Evolutionary conservation across 2,797 vertebrate species (phyloP), one percentile per base, ranked within the genome.

Genomic region (Falco concolor): DNA sequence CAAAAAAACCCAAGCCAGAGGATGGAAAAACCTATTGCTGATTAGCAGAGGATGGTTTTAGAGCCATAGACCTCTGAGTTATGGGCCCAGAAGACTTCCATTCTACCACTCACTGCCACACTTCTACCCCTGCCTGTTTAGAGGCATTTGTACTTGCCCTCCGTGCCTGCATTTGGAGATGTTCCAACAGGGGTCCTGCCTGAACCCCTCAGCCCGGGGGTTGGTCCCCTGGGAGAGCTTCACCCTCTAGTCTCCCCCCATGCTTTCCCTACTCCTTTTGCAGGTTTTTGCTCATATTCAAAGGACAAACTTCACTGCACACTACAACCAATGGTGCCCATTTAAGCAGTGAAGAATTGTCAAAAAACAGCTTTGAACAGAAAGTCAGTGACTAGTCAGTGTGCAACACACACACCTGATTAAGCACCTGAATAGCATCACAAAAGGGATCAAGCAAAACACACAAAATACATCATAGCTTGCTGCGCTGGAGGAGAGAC

Each of bases 61-160:
- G 42, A 76, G 84, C 83, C 77, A 87, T 87, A 63, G 40, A 84
- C 77, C 73, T 81, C 80, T 88, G 84, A 70, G 64, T 93, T 93
- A 91, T 77, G 69, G 75, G 80, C 91, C 80, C 90, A 87, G 87
- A 84, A 81, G 57, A 49, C 79, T 93, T 28, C 93, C 38, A 49
- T 67, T 83, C 56, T 30, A 40, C 92, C 87, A 74, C 78, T 83
- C 17, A 44, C 77, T 90, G 87, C 79, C 69, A 3, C 0, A 52
- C 1, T 5, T 0, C 1, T 0, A 0, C 3, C 5, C 4, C 10
- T 38, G 22, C 23, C 6, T 8, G 1, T 7, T 11, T 19, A 28
- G 11, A 13, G 27, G 6, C 8, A 2, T 2, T 2, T 2, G 0
- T 0, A 5, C 1, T 5, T 4, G 12, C 32, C 24, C 5, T 6